Percentiles rank a stretch among this genome's conserved stretches.
Evolutionary conservation across 2,797 vertebrate genomes (phyloP).

Genomic region (Echiichthys vipera): DNA sequence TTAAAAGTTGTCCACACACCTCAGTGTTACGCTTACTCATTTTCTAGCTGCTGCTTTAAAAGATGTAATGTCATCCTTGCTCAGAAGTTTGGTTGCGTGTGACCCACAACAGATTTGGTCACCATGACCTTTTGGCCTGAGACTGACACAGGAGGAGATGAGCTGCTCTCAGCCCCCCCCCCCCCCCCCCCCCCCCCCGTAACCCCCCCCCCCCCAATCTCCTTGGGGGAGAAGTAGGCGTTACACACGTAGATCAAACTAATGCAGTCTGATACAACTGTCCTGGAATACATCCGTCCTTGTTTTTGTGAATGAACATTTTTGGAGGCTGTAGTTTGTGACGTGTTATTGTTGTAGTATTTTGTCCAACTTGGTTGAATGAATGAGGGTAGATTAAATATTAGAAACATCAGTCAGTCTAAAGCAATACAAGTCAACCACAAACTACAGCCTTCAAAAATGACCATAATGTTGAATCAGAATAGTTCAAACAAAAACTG

Average conservation of each 20-base stretch:
- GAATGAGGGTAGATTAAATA: neutral
- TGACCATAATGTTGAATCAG: neutral
- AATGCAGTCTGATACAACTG: neutral
- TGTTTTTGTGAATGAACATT: neutral
- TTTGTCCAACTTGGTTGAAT: neutral
- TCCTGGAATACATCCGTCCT: neutral
- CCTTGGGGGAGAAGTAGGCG: neutral
- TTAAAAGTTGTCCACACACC: neutral
- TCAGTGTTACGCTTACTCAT: neutral
- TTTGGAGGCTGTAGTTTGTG: neutral
- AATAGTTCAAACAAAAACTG: neutral
- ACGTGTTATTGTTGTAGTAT: neutral
- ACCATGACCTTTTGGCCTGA: constrained; percentile 36
- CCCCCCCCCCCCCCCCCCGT: constrained; percentile 3
- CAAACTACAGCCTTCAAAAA: neutral
- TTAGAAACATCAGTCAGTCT: neutral
- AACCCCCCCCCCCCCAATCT: neutral
- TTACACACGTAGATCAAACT: neutral
- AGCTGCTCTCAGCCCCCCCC: constrained; percentile 17
- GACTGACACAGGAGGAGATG: constrained; percentile 35
- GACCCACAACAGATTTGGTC: constrained; percentile 36
- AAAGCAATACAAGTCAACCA: neutral
- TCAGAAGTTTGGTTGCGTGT: constrained; percentile 22
- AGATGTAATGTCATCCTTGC: neutral
- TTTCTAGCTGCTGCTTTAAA: neutral